phyloP scores from a whole-genome alignment of 2,113 vertebrate species.

The Myrmecophaga tridactyla region DNA sequence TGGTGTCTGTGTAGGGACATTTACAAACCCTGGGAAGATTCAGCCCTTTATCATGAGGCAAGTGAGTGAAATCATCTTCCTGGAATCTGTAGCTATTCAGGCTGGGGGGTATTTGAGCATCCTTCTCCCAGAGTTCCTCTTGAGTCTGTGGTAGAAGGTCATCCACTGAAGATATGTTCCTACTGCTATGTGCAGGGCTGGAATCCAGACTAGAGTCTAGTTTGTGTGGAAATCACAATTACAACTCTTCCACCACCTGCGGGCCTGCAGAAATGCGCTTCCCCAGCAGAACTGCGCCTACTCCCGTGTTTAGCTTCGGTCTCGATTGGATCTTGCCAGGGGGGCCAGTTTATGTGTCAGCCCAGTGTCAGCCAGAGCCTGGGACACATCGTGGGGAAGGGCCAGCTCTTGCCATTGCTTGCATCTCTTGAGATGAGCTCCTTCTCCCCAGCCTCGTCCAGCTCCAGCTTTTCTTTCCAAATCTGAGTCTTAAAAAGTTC shows the following conservation, averaged over 20 bases:
- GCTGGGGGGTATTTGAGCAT: constrained; percentile 49
- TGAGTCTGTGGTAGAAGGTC: constrained; percentile 53
- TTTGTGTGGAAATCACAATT: background rate
- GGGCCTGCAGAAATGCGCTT: no score
- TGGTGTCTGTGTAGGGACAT: constrained; percentile 68
- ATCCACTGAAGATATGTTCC: background rate
- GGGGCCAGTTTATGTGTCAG: background rate
- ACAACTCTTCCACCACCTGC: fast-evolving
- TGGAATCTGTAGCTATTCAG: constrained; percentile 79
- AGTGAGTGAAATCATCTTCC: constrained; percentile 83
- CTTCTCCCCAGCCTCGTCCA: no score
- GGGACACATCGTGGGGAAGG: no score
- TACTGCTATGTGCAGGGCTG: background rate
- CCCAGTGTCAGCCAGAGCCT: background rate
- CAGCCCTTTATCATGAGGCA: constrained; percentile 76
- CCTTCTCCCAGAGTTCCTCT: background rate
- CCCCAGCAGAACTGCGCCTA: fast-evolving
- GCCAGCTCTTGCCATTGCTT: fast-evolving
- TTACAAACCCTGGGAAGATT: constrained; percentile 73
- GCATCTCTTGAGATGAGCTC: no score
- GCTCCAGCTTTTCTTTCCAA: background rate
- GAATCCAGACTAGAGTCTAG: background rate
- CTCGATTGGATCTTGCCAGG: background rate
- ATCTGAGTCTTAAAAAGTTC: background rate
- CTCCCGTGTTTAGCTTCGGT: background rate